Percentiles rank a stretch among this genome's conserved stretches.
phyloP scores from a whole-genome alignment of 1,140 invertebrate species.

The Tachypleus tridentatus region DNA sequence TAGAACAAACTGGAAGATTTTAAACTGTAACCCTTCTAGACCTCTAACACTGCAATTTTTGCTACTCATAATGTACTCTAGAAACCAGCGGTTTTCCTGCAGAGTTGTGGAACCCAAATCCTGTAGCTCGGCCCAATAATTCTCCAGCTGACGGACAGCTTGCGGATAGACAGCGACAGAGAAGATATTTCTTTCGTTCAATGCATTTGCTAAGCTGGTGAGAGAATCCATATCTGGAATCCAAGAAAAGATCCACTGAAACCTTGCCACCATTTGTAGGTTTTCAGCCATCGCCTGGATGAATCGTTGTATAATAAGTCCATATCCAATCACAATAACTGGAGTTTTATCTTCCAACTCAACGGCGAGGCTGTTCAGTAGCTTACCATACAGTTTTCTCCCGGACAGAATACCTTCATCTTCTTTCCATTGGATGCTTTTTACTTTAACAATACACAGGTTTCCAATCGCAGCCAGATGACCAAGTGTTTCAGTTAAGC shows the following conservation, averaged over 20 bases:
- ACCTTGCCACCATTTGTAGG: constrained; percentile 3
- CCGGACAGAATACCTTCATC: constrained; percentile 9
- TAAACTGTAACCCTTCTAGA: constrained; percentile 20
- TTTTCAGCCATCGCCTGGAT: constrained; percentile 6
- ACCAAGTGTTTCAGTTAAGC: constrained; percentile 26
- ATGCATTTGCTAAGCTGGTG: background rate
- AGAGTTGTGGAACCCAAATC: constrained; percentile 1
- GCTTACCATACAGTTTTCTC: background rate
- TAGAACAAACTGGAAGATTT: too few species aligned
- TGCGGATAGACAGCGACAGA: constrained; percentile 13
- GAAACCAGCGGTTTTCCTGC: constrained; percentile 13
- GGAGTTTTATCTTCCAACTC: constrained; percentile 20
- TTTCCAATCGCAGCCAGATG: constrained; percentile 19
- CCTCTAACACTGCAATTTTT: constrained; percentile 19
- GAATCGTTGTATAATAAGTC: constrained; percentile 12
- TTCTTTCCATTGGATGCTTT: constrained; percentile 18
- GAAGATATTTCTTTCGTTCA: constrained; percentile 10
- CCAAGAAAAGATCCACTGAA: constrained; percentile 20
- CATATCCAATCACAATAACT: constrained; percentile 18
- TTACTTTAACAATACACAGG: constrained; percentile 18
- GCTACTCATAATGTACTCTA: constrained; percentile 7
- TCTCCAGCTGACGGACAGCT: constrained; percentile 11
- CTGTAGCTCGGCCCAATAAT: constrained; percentile 14
- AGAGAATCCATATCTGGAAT: constrained; percentile 9
- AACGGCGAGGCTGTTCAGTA: constrained; percentile 26